Conservation (phyloP, 1,140 invertebrate species). For the Drosophila azteca region DNA sequence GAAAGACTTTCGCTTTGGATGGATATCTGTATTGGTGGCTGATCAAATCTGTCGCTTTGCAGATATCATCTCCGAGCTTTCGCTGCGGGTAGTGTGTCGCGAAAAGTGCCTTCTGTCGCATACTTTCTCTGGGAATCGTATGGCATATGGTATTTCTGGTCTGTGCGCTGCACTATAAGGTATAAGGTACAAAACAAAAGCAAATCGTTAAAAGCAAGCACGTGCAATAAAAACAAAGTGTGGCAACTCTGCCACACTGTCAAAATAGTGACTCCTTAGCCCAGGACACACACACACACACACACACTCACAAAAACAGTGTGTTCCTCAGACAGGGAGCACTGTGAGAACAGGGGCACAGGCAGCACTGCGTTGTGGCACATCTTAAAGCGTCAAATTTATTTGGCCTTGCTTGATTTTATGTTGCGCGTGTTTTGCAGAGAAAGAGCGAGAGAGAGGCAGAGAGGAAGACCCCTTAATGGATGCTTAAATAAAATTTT, state of each 20-base stretch:
- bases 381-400: constrained; percentile 74
- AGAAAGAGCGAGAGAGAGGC: too few relatives aligned
- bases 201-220: constrained; percentile 60
- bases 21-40: too few relatives aligned
- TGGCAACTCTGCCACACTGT: constrained; percentile 39
- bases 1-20: too few relatives aligned
- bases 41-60: too few relatives aligned
- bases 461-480: constrained; percentile 43
- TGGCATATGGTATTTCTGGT: background rate
- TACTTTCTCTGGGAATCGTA: too few relatives aligned
- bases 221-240: constrained; percentile 73
- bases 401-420: constrained; percentile 74
- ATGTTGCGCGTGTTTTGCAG: constrained; percentile 72
- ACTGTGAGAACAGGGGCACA: background rate
- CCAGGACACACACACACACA: constrained; percentile 3
- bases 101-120: too few relatives aligned
- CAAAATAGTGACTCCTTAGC: constrained; percentile 39
- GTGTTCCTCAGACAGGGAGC: background rate
- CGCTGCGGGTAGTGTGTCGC: too few relatives aligned
- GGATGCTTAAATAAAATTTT: constrained; percentile 81
- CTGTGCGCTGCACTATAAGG: constrained; percentile 1
- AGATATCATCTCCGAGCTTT: too few relatives aligned
- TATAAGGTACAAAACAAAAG: constrained; percentile 25
- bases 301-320: too few relatives aligned
- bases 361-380: constrained; percentile 12